Percentiles rank a stretch among this genome's conserved stretches.
Conservation (phyloP, 2,888 invertebrate genomes). For the Scaptomyza polygonia region DNA sequence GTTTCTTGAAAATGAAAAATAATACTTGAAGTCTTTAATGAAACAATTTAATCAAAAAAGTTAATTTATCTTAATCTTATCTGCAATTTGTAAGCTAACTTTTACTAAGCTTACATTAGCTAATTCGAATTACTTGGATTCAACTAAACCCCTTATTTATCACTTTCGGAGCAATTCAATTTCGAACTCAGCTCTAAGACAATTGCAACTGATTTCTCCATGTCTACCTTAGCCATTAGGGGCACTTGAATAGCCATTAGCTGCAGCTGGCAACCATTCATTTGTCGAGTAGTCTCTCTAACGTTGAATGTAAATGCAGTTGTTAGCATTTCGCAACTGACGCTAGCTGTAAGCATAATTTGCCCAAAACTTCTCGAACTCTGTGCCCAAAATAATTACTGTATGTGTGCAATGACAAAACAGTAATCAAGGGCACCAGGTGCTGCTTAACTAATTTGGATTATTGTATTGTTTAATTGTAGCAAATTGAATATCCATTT, state of each 20-base stretch:
- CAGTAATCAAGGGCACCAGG: conserved; percentile 2
- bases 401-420: conserved; percentile 15
- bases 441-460: conserved; percentile 3
- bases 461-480: conserved; percentile 34
- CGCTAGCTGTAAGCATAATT: conserved; percentile 60
- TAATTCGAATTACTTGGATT: not conserved
- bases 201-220: conserved; percentile 15
- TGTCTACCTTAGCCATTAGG: conserved; percentile 20
- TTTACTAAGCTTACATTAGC: not conserved
- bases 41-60: not conserved
- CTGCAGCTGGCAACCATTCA: conserved; percentile 9
- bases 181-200: not conserved
- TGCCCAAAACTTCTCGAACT: conserved; percentile 23
- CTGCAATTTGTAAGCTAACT: not conserved
- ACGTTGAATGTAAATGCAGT: conserved; percentile 55
- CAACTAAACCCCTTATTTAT: not conserved
- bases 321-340: conserved; percentile 73
- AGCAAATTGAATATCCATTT: conserved; percentile 10
- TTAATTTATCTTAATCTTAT: not conserved
- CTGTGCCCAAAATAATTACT: conserved; percentile 17
- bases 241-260: conserved; percentile 45
- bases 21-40: not conserved
- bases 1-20: too few species aligned
- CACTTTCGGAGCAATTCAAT: not conserved
- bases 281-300: conserved; percentile 5